Percentiles rank a stretch among this genome's conserved stretches.
Conservation (phyloP, 2,888 invertebrate species). For the Pammene aurita region DNA sequence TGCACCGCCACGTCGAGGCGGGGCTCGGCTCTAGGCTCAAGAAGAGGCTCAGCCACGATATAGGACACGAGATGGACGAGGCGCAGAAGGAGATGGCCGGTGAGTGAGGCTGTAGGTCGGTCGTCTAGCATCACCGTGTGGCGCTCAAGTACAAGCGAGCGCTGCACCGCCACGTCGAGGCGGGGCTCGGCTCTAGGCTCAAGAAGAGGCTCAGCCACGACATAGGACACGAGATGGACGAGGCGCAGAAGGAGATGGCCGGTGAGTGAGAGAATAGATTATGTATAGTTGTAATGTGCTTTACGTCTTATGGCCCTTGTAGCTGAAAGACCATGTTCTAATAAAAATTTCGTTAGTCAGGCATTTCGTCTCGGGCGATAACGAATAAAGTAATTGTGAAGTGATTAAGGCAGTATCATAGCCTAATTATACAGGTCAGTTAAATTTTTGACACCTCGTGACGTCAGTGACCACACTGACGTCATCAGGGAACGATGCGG, state of each 20-base stretch:
- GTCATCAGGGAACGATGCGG: too few species aligned
- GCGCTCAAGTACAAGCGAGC: constrained; percentile 92
- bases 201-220: constrained; percentile 93
- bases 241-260: constrained; percentile 96
- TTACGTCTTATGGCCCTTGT: too few species aligned
- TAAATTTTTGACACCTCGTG: too few species aligned
- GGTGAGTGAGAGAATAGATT: constrained; percentile 57
- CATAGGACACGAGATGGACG: constrained; percentile 94
- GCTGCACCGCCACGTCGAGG: constrained; percentile 94
- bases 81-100: constrained; percentile 96
- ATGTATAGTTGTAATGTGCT: too few species aligned
- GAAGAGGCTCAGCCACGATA: constrained; percentile 92
- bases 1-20: constrained; percentile 95
- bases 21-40: constrained; percentile 93
- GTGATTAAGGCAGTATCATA: too few species aligned
- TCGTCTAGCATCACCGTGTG: background rate
- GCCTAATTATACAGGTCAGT: too few species aligned
- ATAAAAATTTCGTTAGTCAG: too few species aligned
- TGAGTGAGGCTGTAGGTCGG: constrained; percentile 44
- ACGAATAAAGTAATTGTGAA: too few species aligned
- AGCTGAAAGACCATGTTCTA: too few species aligned
- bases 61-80: constrained; percentile 94
- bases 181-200: constrained; percentile 92
- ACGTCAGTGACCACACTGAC: too few species aligned
- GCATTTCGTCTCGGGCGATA: too few species aligned